Evolutionary conservation across 30 jellyfish, hydroid and myxozoan species (phyloP), one percentile per base, ranked within the genome.

Genomic region (Turritopsis rubra): DNA sequence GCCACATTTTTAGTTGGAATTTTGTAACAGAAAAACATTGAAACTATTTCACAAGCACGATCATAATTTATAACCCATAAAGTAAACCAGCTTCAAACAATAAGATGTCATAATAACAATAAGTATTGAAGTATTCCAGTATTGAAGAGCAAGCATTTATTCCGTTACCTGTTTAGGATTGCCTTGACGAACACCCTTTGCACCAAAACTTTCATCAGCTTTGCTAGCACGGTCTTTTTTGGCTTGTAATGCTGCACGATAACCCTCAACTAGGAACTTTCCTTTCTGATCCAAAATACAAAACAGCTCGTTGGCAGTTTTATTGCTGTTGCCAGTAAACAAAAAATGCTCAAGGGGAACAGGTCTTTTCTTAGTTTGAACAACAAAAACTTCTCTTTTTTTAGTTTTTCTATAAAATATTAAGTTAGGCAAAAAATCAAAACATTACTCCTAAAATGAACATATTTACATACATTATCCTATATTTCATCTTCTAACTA

Each of bases 341-440:
- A 95, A 85, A 71, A 54, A 86, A 80, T 95, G 99, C 75, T 95
- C 99, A 66, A 91, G 79, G 1, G 99, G 99, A n/a, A 95, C 99
- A 0, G 99, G 99, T 19, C 99, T 91, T 72, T 88, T 95, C 77
- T 74, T 54, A 0, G 99, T 95, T 76, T 95, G 96, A 18, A 95
- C 87, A n/a, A 95, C 99, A 80, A 80, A 82, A 60, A 95, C 94
- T 41, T 90, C 90, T 89, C 91, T 95, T 65, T 87, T 88, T 87
- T 92, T 95, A 1, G 98, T 91, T 79, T 92, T 82, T 87, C 99
- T 95, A 60, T n/a, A 26, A 54, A 79, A 24, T 53, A 28, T 28
- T 5, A 41, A 13, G 60, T 41, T 13, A 41, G 13, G 60, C 60
- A 41, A 41, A 31, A 7, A 20, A 23, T 28, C 0, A 16, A 8